Conservation (phyloP, 1,140 invertebrate species). For the Oedothorax gibbosus region DNA sequence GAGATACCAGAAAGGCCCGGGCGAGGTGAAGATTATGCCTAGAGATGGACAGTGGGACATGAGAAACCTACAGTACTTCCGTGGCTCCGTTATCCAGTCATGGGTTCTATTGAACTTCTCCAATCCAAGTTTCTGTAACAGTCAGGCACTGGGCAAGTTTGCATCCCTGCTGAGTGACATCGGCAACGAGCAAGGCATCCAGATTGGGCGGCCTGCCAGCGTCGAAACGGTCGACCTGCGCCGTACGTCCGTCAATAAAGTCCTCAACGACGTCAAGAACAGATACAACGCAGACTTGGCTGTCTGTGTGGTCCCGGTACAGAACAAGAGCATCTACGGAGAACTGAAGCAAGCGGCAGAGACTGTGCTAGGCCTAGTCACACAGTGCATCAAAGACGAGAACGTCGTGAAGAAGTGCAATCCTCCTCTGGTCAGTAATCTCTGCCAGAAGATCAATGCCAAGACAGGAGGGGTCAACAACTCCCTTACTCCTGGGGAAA, state of each 20-base stretch:
- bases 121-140: neutral
- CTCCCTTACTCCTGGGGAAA: conserved; percentile 20
- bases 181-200: conserved; percentile 33
- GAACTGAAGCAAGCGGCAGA: conserved; percentile 82
- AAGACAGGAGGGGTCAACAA: conserved; percentile 86
- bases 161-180: neutral
- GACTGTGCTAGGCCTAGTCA: conserved; percentile 79
- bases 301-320: conserved; percentile 34
- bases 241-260: neutral
- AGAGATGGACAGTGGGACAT: conserved; percentile 75
- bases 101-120: conserved; percentile 64
- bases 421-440: conserved; percentile 76
- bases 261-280: conserved; percentile 1
- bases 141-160: conserved; percentile 12
- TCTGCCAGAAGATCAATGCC: conserved; percentile 86
- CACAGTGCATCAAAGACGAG: conserved; percentile 81
- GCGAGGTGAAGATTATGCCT: conserved; percentile 14
- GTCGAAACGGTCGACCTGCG: conserved; percentile 4
- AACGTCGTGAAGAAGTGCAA: conserved; percentile 70
- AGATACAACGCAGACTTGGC: conserved; percentile 8
- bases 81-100: conserved; percentile 67
- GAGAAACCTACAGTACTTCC: conserved; percentile 74
- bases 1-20: conserved; percentile 10
- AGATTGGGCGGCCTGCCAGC: neutral
- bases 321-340: conserved; percentile 64